phyloP scores from a whole-genome alignment of 2,797 vertebrate genomes.

The Meda fulgida region DNA sequence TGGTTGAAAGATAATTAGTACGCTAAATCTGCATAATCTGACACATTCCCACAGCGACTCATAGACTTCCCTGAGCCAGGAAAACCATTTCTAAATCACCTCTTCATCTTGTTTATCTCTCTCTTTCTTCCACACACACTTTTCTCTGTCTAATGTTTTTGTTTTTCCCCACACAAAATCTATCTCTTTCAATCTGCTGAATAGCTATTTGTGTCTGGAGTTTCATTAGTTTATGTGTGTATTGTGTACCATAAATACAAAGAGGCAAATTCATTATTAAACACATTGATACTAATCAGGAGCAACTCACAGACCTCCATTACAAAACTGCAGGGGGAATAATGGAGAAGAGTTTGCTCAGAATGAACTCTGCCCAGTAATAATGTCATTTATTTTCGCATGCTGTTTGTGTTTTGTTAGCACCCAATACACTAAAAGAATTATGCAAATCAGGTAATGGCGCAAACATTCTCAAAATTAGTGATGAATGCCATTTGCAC shows the following conservation, averaged over 20 bases:
- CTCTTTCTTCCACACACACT: not conserved
- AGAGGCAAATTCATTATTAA: constrained; percentile 29
- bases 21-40: constrained; percentile 51
- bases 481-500: constrained; percentile 14
- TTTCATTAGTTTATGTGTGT: constrained; percentile 17
- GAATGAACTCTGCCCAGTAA: constrained; percentile 19
- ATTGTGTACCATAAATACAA: constrained; percentile 9
- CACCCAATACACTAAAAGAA: constrained; percentile 27
- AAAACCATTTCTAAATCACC: constrained; percentile 26
- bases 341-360: not conserved
- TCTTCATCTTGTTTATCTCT: constrained; percentile 30
- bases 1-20: constrained; percentile 49
- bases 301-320: constrained; percentile 22
- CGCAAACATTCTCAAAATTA: constrained; percentile 5
- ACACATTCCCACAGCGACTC: constrained; percentile 39
- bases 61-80: constrained; percentile 30
- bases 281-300: constrained; percentile 22
- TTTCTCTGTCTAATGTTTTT: not conserved
- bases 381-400: constrained; percentile 23
- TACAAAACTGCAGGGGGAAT: constrained; percentile 4
- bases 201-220: constrained; percentile 6
- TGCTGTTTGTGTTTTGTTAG: constrained; percentile 18
- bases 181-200: constrained; percentile 5
- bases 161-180: not conserved
- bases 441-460: constrained; percentile 33